Evolutionary conservation across 2,113 vertebrate species (phyloP), one percentile per base, ranked within the genome.

Genomic region (Centropus bengalensis): DNA sequence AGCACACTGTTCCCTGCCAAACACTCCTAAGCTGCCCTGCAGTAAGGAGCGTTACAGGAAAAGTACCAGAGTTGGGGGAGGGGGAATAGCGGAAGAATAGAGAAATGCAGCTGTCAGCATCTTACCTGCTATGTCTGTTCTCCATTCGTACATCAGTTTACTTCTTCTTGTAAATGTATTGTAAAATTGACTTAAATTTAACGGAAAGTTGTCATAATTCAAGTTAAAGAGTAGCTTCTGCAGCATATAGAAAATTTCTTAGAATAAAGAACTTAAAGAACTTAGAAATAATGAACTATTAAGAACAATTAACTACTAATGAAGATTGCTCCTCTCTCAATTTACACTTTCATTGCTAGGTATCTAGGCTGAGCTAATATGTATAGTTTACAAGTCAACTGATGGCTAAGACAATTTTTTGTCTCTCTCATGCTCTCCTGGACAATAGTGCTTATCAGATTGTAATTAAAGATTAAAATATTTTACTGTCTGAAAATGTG

Each of bases 1-100:
- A 96, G 59, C 83, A 94, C 82, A 75, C 82, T 71, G n/a, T 49
- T 88, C 94, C 55, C 66, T 95, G 90, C 84, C 86, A 96, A 96
- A 89, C 79, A 86, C 67, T 94, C 54, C 81, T 90, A 96, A 94
- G n/a, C 70, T 94, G 69, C 75, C 91, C 96, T 86, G 78, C 33
- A 82, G 40, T 84, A 66, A 76, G 64, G 28, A 89, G 60, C 32
- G 38, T 89, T 84, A 81, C 49, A 86, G 62, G 68, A 91, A 96
- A 97, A 92, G 76, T 95, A 94, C 82, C 45, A 71, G 68, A 70
- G n/a, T n/a, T 58, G 55, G 54, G 86, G 55, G 44, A 81, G 32
- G 36, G 80, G 8, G 51, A 89, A 63, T 5, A 75, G 38, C 4
- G 3, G 42, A 93, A 85, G 28, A 95, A 86, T 6, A 78, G 32